A percentile compares a stretch with the other conserved stretches of the same genome.
phyloP scores from a whole-genome alignment of 1,140 invertebrate species.

The Oreohelix idahoensis region DNA sequence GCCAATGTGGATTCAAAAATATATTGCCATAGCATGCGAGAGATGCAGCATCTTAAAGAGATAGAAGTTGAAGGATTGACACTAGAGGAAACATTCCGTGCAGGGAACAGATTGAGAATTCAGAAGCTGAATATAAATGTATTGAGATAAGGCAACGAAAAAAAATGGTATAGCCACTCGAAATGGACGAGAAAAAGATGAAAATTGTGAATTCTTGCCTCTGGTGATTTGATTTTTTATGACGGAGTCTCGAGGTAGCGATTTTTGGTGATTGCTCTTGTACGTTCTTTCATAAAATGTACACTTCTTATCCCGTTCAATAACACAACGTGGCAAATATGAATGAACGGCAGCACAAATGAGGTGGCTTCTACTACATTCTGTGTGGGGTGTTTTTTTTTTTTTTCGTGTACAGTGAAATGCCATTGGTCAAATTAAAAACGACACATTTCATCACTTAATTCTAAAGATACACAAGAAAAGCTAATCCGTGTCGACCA shows the following conservation, averaged over 20 bases:
- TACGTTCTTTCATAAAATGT: not conserved
- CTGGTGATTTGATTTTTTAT: not conserved
- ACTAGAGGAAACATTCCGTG: not conserved
- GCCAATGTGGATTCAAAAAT: not conserved
- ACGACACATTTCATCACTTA: too few relatives aligned
- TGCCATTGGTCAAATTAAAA: too few relatives aligned
- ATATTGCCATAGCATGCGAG: not conserved
- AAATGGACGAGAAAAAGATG: not conserved
- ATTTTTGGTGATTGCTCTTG: not conserved
- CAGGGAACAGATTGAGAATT: not conserved
- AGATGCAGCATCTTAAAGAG: not conserved
- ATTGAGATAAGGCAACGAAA: not conserved
- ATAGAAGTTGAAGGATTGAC: not conserved
- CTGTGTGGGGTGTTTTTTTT: too few relatives aligned
- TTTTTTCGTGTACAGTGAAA: too few relatives aligned
- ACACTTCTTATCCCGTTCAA: too few relatives aligned
- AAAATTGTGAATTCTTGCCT: not conserved
- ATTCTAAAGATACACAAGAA: too few relatives aligned
- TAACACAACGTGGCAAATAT: too few relatives aligned
- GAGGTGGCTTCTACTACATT: too few relatives aligned
- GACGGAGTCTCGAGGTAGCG: not conserved
- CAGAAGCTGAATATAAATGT: not conserved
- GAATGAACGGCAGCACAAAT: too few relatives aligned
- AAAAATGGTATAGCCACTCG: not conserved
- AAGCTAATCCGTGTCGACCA: too few relatives aligned